Conservation (phyloP, 2,888 invertebrate species). For the Lithophane socia region DNA sequence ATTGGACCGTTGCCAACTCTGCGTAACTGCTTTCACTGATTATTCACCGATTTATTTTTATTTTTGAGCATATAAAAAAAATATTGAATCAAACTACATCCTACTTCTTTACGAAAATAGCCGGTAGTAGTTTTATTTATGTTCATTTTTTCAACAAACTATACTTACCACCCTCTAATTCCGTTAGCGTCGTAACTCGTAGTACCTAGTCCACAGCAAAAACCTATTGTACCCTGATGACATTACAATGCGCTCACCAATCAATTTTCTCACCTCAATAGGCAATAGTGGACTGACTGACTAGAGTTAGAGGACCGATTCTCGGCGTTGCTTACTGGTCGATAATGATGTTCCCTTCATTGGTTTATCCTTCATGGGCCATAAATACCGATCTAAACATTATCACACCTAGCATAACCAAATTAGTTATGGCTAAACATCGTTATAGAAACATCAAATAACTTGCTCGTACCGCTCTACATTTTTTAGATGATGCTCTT, state of each 20-base stretch:
- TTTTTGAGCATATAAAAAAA: slow-evolving; percentile 49
- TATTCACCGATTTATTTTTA: slow-evolving; percentile 78
- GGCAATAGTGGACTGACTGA: slow-evolving; percentile 5
- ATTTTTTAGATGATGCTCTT: slow-evolving; percentile 60
- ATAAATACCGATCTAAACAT: slow-evolving; percentile 22
- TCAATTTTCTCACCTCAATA: slow-evolving; percentile 27
- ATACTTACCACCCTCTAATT: neutral
- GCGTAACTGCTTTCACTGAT: slow-evolving; percentile 70
- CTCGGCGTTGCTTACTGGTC: neutral
- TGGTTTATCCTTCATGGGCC: neutral
- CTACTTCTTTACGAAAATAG: slow-evolving; percentile 32
- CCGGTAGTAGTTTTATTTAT: slow-evolving; percentile 8
- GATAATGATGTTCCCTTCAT: neutral
- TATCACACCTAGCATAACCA: slow-evolving; percentile 30
- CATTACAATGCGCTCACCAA: slow-evolving; percentile 23
- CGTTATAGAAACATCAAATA: slow-evolving; percentile 50
- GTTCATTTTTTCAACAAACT: neutral
- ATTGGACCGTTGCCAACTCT: slow-evolving; percentile 74
- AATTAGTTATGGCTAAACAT: slow-evolving; percentile 39
- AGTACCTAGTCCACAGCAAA: neutral
- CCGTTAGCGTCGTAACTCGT: neutral
- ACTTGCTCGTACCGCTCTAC: slow-evolving; percentile 36
- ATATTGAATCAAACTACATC: slow-evolving; percentile 24
- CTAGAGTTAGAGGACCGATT: neutral
- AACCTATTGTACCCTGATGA: slow-evolving; percentile 26